phyloP scores from a whole-genome alignment of 2,113 vertebrate genomes.

The Zootoca vivipara region DNA sequence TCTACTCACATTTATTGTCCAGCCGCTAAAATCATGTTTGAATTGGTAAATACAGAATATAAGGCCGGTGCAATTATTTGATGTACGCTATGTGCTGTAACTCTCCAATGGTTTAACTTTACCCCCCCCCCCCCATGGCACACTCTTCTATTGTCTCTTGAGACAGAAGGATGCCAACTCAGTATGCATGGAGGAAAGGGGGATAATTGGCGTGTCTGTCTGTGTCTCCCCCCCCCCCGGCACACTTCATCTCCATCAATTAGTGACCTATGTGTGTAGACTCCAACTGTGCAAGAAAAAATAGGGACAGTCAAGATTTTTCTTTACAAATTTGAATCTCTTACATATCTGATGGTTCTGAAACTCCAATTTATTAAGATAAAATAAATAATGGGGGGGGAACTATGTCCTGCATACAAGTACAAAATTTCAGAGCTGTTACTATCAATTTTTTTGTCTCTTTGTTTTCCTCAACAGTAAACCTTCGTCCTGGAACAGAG shows the following conservation, averaged over 20 bases:
- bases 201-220: background rate
- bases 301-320: background rate
- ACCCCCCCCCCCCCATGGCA: too few species aligned
- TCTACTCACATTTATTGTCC: too few species aligned
- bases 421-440: slow-evolving; percentile 39
- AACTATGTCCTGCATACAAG: slow-evolving; percentile 6
- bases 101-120: too few species aligned
- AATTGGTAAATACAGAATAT: too few species aligned
- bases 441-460: slow-evolving; percentile 29
- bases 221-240: background rate
- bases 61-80: too few species aligned
- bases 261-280: background rate
- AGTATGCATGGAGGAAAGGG: too few species aligned
- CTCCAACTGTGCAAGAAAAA: background rate
- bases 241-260: background rate
- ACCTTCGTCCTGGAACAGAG: slow-evolving; percentile 81
- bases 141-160: too few species aligned
- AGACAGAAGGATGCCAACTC: too few species aligned
- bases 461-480: slow-evolving; percentile 71
- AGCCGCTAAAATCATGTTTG: too few species aligned
- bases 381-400: background rate
- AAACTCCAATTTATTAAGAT: background rate
- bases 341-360: background rate
- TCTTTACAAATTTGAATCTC: background rate
- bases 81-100: too few species aligned